phyloP scores from a whole-genome alignment of 2,797 vertebrate species.

The Sylvilagus floridanus region DNA sequence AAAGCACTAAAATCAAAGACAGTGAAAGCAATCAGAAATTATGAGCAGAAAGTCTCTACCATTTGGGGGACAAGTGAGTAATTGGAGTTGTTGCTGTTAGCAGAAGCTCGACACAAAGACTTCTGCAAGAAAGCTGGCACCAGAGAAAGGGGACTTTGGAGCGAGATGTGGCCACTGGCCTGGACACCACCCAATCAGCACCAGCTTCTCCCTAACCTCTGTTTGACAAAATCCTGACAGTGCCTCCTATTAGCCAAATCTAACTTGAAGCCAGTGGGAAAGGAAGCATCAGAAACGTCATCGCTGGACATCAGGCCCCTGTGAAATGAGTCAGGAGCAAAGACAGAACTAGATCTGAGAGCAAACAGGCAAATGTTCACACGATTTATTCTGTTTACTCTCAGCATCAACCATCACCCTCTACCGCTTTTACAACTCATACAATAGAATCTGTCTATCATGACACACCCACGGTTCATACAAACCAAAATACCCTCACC shows the following conservation, averaged over 20 bases:
- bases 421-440: background rate
- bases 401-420: background rate
- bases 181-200: background rate
- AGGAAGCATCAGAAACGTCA: background rate
- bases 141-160: background rate
- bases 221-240: background rate
- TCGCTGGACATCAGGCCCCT: background rate
- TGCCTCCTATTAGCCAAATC: background rate
- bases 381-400: background rate
- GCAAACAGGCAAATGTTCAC: background rate
- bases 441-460: background rate
- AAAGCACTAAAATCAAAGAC: slow-evolving; percentile 23
- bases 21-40: slow-evolving; percentile 36
- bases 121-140: background rate
- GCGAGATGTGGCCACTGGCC: background rate
- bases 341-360: background rate
- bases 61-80: background rate
- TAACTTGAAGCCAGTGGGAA: background rate
- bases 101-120: background rate
- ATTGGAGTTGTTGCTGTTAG: background rate
- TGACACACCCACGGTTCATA: background rate
- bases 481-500: background rate
- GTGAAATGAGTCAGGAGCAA: background rate
- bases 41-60: background rate
- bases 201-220: background rate